phyloP scores from a whole-genome alignment of 2,113 vertebrate species.

The Phrynosoma platyrhinos region DNA sequence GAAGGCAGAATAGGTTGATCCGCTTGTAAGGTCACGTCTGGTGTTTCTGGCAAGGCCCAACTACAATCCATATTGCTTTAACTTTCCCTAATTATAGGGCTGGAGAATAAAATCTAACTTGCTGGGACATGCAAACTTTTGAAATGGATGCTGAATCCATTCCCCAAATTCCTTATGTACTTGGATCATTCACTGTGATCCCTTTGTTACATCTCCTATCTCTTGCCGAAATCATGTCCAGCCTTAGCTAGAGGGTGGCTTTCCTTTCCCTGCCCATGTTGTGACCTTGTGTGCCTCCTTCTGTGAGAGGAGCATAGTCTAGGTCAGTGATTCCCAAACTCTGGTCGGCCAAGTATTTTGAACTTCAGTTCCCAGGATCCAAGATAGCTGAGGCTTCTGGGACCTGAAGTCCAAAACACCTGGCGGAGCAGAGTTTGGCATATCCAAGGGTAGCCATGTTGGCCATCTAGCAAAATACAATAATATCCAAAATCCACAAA shows the following conservation, averaged over 20 bases:
- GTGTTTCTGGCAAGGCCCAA: not conserved
- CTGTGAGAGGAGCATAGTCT: too few relatives aligned
- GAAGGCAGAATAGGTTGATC: not conserved
- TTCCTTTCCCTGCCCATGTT: not conserved
- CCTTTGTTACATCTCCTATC: not conserved
- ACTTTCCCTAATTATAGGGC: not conserved
- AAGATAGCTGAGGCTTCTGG: too few relatives aligned
- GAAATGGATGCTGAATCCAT: not conserved
- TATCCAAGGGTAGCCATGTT: too few relatives aligned
- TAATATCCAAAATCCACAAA: too few relatives aligned
- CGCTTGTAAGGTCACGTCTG: too few relatives aligned
- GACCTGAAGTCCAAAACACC: too few relatives aligned
- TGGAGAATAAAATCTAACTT: not conserved
- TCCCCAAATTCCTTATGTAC: not conserved
- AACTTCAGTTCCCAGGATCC: too few relatives aligned
- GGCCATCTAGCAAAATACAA: too few relatives aligned
- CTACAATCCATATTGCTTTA: not conserved
- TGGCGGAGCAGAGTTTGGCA: too few relatives aligned
- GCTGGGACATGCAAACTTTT: too few relatives aligned
- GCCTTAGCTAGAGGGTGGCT: not conserved
- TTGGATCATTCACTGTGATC: not conserved
- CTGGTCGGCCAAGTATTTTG: too few relatives aligned
- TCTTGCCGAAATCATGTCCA: not conserved
- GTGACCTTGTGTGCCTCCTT: conserved; percentile 13
- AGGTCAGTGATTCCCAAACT: too few relatives aligned